A percentile compares a stretch with the other conserved stretches of the same genome.
Conservation (phyloP, 1,140 invertebrate species). For the Heterodera schachtii region DNA sequence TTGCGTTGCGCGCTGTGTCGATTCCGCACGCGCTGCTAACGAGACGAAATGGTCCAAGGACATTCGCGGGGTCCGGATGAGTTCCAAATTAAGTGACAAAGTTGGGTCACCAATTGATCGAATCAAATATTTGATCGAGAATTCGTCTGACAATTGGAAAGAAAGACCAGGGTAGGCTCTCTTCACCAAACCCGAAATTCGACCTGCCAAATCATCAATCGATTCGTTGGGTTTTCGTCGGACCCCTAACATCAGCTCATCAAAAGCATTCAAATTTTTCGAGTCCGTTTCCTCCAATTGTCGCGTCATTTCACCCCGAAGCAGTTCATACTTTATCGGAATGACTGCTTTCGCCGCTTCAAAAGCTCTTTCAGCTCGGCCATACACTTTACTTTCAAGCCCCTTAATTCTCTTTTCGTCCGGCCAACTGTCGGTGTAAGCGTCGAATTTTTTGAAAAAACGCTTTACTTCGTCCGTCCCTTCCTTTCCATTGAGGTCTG, state of each 20-base stretch:
- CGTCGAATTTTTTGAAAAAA: slow-evolving; percentile 20
- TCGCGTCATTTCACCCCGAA: neutral
- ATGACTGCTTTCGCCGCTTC: neutral
- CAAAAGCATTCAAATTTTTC: slow-evolving; percentile 12
- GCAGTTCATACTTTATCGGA: neutral
- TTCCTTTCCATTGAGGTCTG: slow-evolving; percentile 7
- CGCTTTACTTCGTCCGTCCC: neutral
- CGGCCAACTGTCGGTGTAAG: neutral
- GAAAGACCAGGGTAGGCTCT: slow-evolving; percentile 8
- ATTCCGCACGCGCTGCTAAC: slow-evolving; percentile 15
- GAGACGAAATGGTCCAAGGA: slow-evolving; percentile 13
- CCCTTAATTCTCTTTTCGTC: neutral
- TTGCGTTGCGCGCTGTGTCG: neutral
- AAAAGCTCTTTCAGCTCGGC: slow-evolving; percentile 8
- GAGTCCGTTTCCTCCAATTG: slow-evolving; percentile 10
- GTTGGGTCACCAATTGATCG: neutral
- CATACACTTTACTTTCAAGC: neutral
- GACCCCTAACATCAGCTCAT: slow-evolving; percentile 8
- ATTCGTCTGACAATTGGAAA: neutral
- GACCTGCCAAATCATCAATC: slow-evolving; percentile 5
- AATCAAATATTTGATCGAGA: slow-evolving; percentile 7
- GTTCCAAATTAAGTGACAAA: slow-evolving; percentile 14
- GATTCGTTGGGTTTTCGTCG: neutral
- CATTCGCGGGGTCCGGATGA: neutral
- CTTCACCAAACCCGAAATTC: neutral